Evolutionary conservation across 2,113 vertebrate species (phyloP).

Genomic region (Phodopus roborovskii): DNA sequence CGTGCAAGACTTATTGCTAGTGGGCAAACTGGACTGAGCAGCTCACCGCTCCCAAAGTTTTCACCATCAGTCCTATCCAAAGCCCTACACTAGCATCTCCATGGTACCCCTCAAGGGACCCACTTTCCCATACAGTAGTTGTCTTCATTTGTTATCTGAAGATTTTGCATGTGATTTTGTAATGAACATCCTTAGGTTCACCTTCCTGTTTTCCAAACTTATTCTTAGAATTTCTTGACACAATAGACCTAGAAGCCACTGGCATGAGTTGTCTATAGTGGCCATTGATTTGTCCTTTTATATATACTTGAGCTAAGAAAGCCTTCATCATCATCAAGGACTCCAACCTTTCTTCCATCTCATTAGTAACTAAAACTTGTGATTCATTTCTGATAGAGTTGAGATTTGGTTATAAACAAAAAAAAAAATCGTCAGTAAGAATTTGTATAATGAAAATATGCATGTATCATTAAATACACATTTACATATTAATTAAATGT

Average conservation of each 20-base stretch:
- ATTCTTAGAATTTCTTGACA: background rate
- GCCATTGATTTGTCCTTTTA: background rate
- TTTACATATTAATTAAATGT: background rate
- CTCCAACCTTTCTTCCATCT: background rate
- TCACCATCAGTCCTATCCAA: background rate
- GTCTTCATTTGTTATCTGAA: background rate
- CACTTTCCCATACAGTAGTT: background rate
- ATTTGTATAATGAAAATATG: conserved; percentile 72
- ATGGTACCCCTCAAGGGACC: fast-evolving
- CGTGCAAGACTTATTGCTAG: background rate
- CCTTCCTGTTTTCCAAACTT: background rate
- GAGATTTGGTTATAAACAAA: conserved; percentile 72
- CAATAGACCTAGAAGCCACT: too few relatives aligned
- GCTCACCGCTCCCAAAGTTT: background rate
- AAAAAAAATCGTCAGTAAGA: conserved; percentile 68
- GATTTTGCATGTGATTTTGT: background rate
- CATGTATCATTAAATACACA: background rate
- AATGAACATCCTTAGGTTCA: background rate
- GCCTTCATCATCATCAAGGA: background rate
- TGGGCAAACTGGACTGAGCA: background rate
- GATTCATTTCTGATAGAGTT: conserved; percentile 70
- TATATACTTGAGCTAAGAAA: background rate
- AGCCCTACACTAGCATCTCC: background rate
- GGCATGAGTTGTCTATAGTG: background rate
- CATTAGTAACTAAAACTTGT: background rate